These are phyloP conservation scores for Ranitomeya variabilis DNA, from an alignment of 2,113 vertebrate species.

Conservation along the genomic window DNA sequence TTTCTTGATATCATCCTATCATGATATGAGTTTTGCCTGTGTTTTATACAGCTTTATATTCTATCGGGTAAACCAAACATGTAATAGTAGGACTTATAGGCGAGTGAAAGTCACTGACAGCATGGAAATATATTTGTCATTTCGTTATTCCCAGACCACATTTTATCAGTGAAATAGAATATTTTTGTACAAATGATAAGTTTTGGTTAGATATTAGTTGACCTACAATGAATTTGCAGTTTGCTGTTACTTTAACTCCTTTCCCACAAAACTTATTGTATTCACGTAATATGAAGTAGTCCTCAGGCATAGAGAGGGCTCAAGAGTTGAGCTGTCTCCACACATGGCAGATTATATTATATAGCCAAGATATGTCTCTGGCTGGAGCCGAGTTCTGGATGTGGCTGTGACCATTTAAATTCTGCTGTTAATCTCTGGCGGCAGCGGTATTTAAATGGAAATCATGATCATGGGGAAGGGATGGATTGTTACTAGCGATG, in stretches of 20 bases:
- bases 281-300: no score
- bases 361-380: no score
- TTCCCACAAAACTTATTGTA: neutral
- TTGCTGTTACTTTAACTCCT: neutral
- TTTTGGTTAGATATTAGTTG: neutral
- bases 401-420: no score
- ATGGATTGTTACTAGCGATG: no score
- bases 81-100: neutral
- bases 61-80: neutral
- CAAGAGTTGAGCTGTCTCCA: no score
- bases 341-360: no score
- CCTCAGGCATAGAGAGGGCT: no score
- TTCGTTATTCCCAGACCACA: neutral
- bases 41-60: neutral
- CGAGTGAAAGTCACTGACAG: neutral
- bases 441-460: no score
- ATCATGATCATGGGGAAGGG: no score
- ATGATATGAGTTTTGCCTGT: neutral
- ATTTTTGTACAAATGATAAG: neutral
- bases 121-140: neutral
- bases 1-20: neutral
- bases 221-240: neutral
- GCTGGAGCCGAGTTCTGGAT: no score
- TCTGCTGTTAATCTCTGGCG: no score
- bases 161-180: neutral